Evolutionary conservation across 2,888 invertebrate species (phyloP), one percentile per base, ranked within the genome.

Genomic region (Scaptomyza tumidula): DNA sequence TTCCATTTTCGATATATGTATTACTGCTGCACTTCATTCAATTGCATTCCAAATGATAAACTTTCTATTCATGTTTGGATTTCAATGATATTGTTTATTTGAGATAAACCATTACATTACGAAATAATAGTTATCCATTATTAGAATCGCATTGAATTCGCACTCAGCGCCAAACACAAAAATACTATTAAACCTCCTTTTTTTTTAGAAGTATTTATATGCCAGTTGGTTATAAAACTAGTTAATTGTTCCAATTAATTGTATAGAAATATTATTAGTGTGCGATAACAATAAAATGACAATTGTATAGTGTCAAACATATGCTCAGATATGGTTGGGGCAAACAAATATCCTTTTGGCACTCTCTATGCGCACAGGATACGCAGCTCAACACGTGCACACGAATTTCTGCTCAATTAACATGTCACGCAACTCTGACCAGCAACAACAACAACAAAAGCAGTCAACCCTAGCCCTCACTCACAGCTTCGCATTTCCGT

Each of bases 191-290:
- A 33, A 10, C 9, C 31, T 0, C 29, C 7, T 6, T 29, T 6
- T 29, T 29, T 29, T 7, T 29, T 29, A 29, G 29, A 7, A 35
- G 4, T 35, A 60, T 68, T 69, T 66, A 73, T 61, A 57, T 37
- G 65, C 33, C 43, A 14, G 48, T 14, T 27, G 61, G 67, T 57
- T 31, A 75, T 81, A 71, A 74, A 79, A 75, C 62, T 57, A 60
- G 55, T 63, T 74, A 82, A 83, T 78, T 77, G 66, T 68, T 27
- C 27, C 58, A 69, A 71, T 86, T 83, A 83, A 80, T 83, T 83
- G 74, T 68, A 78, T 71, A 83, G 71, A 67, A 71, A 83, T 74
- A 70, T 69, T 73, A 71, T 69, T 73, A 75, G 77, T 68, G 49
- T 39, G 45, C 48, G 44, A 71, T 58, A 68, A 60, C 54, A 73